These are phyloP conservation scores for Neoniphon sammara DNA, from an alignment of 2,797 vertebrate genomes.

Conservation along the genomic window DNA sequence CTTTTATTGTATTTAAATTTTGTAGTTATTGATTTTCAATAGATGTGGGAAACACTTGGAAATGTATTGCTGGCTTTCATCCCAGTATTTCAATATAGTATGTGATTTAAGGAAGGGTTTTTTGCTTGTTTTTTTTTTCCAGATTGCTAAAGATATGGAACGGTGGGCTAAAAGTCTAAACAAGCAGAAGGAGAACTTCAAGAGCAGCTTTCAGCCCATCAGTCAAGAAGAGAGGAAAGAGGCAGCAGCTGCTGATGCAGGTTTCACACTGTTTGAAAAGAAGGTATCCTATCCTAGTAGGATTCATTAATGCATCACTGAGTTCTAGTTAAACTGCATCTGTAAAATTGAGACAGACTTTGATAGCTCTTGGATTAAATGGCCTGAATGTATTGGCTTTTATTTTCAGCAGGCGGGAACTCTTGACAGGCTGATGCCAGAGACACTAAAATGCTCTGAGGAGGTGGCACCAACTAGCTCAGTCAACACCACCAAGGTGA, in stretches of 20 bases:
- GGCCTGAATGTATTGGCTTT: not conserved
- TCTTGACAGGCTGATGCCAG: conserved; percentile 91
- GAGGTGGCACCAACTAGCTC: conserved; percentile 82
- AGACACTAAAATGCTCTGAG: conserved; percentile 85
- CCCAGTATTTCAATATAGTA: not conserved
- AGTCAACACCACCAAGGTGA: conserved; percentile 86
- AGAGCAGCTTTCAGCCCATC: conserved; percentile 93
- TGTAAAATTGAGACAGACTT: not conserved
- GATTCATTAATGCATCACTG: not conserved
- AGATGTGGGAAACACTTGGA: too few relatives aligned
- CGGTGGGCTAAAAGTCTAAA: conserved; percentile 99
- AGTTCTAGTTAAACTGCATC: not conserved
- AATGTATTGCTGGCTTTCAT: not conserved
- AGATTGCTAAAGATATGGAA: conserved; percentile 99
- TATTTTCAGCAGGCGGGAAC: conserved; percentile 81
- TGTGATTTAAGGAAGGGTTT: not conserved
- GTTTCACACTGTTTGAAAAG: conserved; percentile 96
- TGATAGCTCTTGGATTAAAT: not conserved
- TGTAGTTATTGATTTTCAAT: too few relatives aligned
- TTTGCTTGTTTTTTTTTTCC: conserved; percentile 25
- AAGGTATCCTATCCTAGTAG: conserved; percentile 88
- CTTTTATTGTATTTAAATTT: too few relatives aligned
- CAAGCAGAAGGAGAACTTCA: conserved; percentile 99
- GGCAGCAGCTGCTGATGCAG: conserved; percentile 95
- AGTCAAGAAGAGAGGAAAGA: conserved; percentile 94